These are phyloP conservation scores for Abscondita cerata DNA, from an alignment of 2,888 invertebrate genomes.

Conservation along the genomic window DNA sequence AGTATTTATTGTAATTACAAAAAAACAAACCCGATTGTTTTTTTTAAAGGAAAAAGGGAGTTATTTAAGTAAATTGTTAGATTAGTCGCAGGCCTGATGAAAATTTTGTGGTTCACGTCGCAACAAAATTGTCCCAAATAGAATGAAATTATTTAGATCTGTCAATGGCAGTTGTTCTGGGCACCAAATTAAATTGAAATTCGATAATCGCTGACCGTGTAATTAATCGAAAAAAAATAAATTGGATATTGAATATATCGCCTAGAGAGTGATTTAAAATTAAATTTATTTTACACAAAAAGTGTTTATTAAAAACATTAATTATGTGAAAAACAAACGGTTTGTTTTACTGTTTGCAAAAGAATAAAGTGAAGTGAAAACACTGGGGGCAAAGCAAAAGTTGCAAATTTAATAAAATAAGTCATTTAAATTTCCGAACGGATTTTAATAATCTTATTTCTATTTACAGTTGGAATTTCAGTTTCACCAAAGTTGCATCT, in stretches of 20 bases:
- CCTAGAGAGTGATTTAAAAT: constrained; percentile 15
- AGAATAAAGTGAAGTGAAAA: neutral
- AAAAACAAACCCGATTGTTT: too few species aligned
- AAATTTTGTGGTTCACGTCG: constrained; percentile 27
- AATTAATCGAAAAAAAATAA: constrained; percentile 40
- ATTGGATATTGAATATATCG: constrained; percentile 37
- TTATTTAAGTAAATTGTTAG: neutral
- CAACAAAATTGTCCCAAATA: constrained; percentile 31
- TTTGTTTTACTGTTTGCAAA: neutral
- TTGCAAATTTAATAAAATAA: constrained; percentile 16
- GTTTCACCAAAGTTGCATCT: constrained; percentile 29
- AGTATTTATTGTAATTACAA: too few species aligned
- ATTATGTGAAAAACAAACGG: neutral
- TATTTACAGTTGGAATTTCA: constrained; percentile 38
- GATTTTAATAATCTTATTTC: constrained; percentile 36
- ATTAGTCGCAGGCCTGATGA: constrained; percentile 8
- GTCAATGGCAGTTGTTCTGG: constrained; percentile 29
- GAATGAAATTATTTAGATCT: constrained; percentile 32
- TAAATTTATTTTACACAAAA: constrained; percentile 17
- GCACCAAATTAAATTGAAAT: constrained; percentile 32
- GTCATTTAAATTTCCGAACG: constrained; percentile 23
- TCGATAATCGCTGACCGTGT: constrained; percentile 34
- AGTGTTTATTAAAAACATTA: constrained; percentile 15
- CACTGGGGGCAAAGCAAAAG: neutral
- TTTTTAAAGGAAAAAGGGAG: too few species aligned